Percentiles rank a stretch among this genome's conserved stretches.
These are phyloP conservation scores for Antheraea pernyi DNA, from an alignment of 1,140 invertebrate species.

Conservation along the genomic window DNA sequence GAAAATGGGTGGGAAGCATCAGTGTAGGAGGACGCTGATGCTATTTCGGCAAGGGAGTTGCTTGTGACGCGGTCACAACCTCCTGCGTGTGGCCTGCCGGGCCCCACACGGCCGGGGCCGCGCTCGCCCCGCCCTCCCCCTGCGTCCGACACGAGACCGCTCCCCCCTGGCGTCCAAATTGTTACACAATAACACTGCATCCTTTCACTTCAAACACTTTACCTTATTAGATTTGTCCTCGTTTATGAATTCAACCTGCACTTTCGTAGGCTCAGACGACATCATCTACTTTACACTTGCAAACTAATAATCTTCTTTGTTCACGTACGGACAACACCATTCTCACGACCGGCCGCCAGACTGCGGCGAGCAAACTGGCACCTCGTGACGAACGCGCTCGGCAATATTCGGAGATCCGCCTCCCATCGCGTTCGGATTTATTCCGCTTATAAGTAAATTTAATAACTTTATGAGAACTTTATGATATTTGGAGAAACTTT, in stretches of 20 bases:
- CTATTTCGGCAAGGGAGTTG: slow-evolving; percentile 73
- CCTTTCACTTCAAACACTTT: slow-evolving; percentile 54
- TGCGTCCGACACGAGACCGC: slow-evolving; percentile 71
- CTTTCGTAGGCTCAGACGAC: slow-evolving; percentile 75
- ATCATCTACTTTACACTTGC: slow-evolving; percentile 71
- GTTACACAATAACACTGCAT: slow-evolving; percentile 72
- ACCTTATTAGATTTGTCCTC: slow-evolving; percentile 74
- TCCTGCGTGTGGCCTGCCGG: slow-evolving; percentile 75
- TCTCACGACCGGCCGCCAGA: slow-evolving; percentile 74
- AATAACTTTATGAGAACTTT: slow-evolving; percentile 10
- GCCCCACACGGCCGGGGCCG: slow-evolving; percentile 73
- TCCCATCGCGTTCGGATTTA: slow-evolving; percentile 69
- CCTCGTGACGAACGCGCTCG: slow-evolving; percentile 51
- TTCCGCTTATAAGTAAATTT: slow-evolving; percentile 36
- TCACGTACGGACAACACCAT: slow-evolving; percentile 67
- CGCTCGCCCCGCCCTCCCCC: slow-evolving; percentile 76
- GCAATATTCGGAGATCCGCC: slow-evolving; percentile 72
- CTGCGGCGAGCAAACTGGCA: slow-evolving; percentile 71
- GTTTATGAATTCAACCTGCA: slow-evolving; percentile 73
- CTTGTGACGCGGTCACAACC: slow-evolving; percentile 74
- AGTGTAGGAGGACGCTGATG: slow-evolving; percentile 50
- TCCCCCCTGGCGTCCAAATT: slow-evolving; percentile 72
- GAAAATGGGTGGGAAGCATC: slow-evolving; percentile 40
- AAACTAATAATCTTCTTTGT: slow-evolving; percentile 68
- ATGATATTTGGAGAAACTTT: not conserved